Conservation (phyloP, 2,797 vertebrate species). For the Lophotriccus pileatus region DNA sequence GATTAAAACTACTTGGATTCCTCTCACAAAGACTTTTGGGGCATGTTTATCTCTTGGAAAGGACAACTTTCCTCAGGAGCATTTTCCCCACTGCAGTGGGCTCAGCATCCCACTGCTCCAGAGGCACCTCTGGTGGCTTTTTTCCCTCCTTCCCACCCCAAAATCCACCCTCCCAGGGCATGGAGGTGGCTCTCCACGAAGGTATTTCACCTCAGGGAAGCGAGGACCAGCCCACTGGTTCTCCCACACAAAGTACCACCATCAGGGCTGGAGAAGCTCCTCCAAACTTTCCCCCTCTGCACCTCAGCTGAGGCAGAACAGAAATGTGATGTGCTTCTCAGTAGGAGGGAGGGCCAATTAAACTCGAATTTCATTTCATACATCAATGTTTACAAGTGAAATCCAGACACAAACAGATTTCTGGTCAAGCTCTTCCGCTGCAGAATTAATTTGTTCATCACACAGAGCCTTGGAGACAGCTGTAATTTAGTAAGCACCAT, state of each 20-base stretch:
- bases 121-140: background rate
- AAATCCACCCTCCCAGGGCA: background rate
- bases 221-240: background rate
- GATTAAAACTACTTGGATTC: constrained; percentile 34
- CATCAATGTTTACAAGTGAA: constrained; percentile 16
- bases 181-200: background rate
- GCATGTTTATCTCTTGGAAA: background rate
- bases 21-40: background rate
- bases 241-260: background rate
- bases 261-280: background rate
- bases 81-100: background rate
- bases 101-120: background rate
- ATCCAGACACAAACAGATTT: constrained; percentile 27
- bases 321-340: background rate
- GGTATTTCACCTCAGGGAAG: background rate
- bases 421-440: constrained; percentile 28
- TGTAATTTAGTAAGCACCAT: constrained; percentile 38
- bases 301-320: background rate
- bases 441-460: constrained; percentile 44
- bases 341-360: background rate
- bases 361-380: background rate
- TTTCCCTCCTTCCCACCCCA: background rate
- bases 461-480: background rate
- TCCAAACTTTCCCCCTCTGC: background rate
- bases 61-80: background rate